phyloP scores from a whole-genome alignment of 2,888 invertebrate species.

The Nudaria mundana region DNA sequence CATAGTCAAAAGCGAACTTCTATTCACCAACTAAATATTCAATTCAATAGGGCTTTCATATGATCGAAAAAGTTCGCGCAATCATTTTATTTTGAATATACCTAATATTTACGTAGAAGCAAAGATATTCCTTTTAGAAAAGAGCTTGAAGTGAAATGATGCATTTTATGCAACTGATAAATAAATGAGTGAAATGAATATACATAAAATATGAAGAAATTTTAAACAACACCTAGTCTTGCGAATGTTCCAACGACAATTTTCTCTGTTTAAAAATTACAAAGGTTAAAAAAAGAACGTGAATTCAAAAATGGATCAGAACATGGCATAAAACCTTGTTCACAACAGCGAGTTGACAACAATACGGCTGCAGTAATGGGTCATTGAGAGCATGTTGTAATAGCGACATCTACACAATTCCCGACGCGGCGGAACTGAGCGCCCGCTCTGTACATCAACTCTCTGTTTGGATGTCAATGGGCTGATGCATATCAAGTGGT shows the following conservation, averaged over 20 bases:
- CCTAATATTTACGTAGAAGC: too few relatives aligned
- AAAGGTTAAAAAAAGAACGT: too few relatives aligned
- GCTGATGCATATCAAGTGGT: background rate
- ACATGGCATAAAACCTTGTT: background rate
- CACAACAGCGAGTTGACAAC: slow-evolving; percentile 4
- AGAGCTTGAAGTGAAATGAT: too few relatives aligned
- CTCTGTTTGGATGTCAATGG: background rate
- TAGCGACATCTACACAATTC: slow-evolving; percentile 3
- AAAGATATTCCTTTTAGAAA: too few relatives aligned
- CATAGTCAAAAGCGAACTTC: background rate
- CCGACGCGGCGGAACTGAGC: background rate
- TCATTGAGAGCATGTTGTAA: slow-evolving; percentile 12
- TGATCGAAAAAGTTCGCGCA: too few relatives aligned
- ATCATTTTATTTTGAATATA: too few relatives aligned
- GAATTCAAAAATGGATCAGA: background rate
- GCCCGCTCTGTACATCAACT: background rate
- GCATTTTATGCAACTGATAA: too few relatives aligned
- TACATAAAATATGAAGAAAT: too few relatives aligned
- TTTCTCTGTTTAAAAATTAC: too few relatives aligned
- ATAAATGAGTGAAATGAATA: too few relatives aligned
- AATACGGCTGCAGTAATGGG: slow-evolving; percentile 12
- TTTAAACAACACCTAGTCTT: too few relatives aligned
- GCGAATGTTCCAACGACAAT: too few relatives aligned
- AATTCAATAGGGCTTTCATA: slow-evolving; percentile 12
- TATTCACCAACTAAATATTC: background rate